Evolutionary conservation across 2,797 vertebrate genomes (phyloP).

Genomic region (Euphonia xanthogaster): DNA sequence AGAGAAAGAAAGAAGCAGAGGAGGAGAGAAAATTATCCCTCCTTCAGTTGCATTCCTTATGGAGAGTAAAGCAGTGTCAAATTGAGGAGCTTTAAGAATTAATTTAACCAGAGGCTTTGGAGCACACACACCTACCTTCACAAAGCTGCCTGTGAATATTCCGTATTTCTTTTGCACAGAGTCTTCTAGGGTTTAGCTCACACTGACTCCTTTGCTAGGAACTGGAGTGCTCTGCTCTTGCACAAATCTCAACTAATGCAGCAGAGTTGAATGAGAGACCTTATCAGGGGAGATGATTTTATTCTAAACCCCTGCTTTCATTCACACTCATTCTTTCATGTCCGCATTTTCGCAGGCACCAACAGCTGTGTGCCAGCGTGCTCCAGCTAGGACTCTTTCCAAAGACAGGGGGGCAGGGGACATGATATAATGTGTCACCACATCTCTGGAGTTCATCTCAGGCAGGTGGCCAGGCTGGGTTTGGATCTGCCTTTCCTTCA

Average conservation of each 20-base stretch:
- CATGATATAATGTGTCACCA: neutral
- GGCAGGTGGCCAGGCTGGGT: neutral
- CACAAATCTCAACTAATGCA: neutral
- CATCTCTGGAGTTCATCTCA: neutral
- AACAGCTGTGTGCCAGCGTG: neutral
- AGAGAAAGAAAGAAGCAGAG: slow-evolving; percentile 47
- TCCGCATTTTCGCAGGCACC: neutral
- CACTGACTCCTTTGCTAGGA: neutral
- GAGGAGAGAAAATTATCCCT: slow-evolving; percentile 47
- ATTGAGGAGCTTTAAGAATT: slow-evolving; percentile 37
- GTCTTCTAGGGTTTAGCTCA: neutral
- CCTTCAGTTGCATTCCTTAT: slow-evolving; percentile 25
- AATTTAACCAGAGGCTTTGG: slow-evolving; percentile 18
- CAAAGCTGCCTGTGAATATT: neutral
- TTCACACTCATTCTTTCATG: neutral
- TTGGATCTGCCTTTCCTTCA: neutral
- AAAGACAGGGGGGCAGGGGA: neutral
- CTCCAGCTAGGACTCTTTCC: neutral
- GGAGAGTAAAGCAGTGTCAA: slow-evolving; percentile 20
- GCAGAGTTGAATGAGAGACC: neutral
- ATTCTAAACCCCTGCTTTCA: neutral
- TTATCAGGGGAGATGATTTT: neutral
- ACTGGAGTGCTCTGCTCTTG: neutral
- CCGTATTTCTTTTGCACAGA: neutral
- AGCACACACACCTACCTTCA: slow-evolving; percentile 3